Base-by-base conservation (phyloP, 2,113 vertebrate genomes). In the Mola mola region DNA sequence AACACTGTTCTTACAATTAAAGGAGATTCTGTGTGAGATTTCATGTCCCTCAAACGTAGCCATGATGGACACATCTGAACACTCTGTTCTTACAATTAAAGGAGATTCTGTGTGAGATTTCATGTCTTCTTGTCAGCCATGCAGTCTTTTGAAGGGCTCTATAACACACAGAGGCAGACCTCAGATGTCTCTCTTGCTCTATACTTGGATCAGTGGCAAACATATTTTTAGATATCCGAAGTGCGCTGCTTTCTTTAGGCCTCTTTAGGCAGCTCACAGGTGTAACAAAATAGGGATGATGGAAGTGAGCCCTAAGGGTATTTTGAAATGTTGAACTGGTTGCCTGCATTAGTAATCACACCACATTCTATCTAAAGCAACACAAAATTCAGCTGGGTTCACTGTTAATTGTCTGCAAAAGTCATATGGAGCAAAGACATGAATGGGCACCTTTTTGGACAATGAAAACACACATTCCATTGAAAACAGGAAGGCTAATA, bases 51-150 rank as follows among this genome's bases (percentile, higher is more conserved):
- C 12, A 8, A 56, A 58, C 56, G 15, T 3, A 3, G 29, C n/a
- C 29, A 34, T 58, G 59, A 53, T 1, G 22, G 42, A 4, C 53
- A 67, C 66, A 75, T 72, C 62, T 68, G 72, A 48, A 52, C 47
- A 22, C 33, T 49, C n/a, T 38, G 17, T 26, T 67, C 60, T 43
- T 38, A 44, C 64, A 60, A 42, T 47, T 44, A 33, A 70, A 60
- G 29, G 33, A 49, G 48, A 49, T 24, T 37, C 43, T 63, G 38
- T 75, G 34, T 46, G 44, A 46, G 51, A 63, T 69, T 61, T 75
- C 75, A 85, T 69, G 59, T 75, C 46, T n/a, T 72, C 59, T 42
- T 44, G 77, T 75, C 64, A 49, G 66, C 42, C n/a, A n/a, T n/a
- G n/a, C n/a, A 52, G 48, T 28, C 7, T 34, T 59, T 58, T 53